Evolutionary conservation across 2,888 invertebrate genomes (phyloP).

Genomic region (Aplocera efformata): DNA sequence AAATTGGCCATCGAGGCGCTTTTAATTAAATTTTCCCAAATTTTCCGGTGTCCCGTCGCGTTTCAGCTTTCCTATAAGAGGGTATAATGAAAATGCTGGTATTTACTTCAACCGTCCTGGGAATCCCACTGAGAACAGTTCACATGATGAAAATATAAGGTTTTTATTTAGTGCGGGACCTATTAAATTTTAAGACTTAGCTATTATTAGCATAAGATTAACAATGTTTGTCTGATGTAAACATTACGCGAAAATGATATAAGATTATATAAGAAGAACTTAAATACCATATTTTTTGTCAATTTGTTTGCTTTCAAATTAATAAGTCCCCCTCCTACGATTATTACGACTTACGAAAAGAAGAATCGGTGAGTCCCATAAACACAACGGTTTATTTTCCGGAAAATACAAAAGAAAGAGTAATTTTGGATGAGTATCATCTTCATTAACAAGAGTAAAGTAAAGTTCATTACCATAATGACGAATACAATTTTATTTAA

Average conservation of each 20-base stretch:
- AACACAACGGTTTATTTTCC: no score
- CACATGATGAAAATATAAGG: background rate
- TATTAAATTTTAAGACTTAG: background rate
- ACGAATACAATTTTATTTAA: slow-evolving; percentile 14
- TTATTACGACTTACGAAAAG: no score
- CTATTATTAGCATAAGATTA: no score
- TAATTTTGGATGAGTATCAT: slow-evolving; percentile 3
- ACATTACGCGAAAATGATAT: no score
- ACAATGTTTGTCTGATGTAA: no score
- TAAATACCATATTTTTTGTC: no score
- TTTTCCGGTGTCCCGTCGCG: slow-evolving; percentile 41
- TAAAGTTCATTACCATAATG: slow-evolving; percentile 15
- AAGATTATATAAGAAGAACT: no score
- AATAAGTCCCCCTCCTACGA: no score
- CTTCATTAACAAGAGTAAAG: slow-evolving; percentile 10
- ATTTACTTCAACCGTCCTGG: slow-evolving; percentile 44
- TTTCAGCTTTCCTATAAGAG: slow-evolving; percentile 61
- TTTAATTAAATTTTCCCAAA: slow-evolving; percentile 60
- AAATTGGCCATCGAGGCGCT: slow-evolving; percentile 39
- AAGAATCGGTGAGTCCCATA: no score
- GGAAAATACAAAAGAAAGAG: no score
- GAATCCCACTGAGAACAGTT: slow-evolving; percentile 41
- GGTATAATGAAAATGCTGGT: slow-evolving; percentile 61
- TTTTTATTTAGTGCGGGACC: no score
- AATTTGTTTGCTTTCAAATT: no score